Conservation (phyloP, 2,888 invertebrate species). For the Strigamia transsilvanica region DNA sequence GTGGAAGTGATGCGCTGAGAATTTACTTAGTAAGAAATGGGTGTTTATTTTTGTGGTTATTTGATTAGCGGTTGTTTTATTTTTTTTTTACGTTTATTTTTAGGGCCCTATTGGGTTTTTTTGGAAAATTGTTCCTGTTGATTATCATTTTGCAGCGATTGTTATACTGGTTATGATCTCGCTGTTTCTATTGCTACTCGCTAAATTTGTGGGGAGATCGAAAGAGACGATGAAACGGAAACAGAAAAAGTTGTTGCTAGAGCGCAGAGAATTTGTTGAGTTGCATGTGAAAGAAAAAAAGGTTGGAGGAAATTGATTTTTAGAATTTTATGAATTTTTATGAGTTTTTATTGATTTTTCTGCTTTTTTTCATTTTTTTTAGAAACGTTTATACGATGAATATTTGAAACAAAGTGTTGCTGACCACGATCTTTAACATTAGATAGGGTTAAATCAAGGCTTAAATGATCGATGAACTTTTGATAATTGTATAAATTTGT, state of each 20-base stretch:
- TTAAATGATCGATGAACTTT: background rate
- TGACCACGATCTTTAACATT: conserved; percentile 13
- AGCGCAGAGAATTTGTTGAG: conserved; percentile 11
- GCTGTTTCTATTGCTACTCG: background rate
- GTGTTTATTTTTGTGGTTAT: background rate
- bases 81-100: background rate
- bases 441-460: background rate
- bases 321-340: background rate
- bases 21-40: conserved; percentile 62
- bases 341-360: background rate
- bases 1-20: conserved; percentile 59
- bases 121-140: background rate
- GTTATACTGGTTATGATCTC: background rate
- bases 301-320: background rate
- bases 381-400: conserved; percentile 3
- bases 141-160: conserved; percentile 4
- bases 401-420: conserved; percentile 40
- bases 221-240: conserved; percentile 16
- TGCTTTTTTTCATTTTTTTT: background rate
- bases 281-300: conserved; percentile 13
- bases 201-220: conserved; percentile 3
- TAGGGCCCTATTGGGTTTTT: conserved; percentile 3
- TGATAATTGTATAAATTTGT: background rate
- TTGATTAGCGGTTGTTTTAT: background rate
- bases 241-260: conserved; percentile 20